Evolutionary conservation across 2,797 vertebrate species (phyloP), one percentile per base, ranked within the genome.

Genomic region (Hapalemur alaotrensis): DNA sequence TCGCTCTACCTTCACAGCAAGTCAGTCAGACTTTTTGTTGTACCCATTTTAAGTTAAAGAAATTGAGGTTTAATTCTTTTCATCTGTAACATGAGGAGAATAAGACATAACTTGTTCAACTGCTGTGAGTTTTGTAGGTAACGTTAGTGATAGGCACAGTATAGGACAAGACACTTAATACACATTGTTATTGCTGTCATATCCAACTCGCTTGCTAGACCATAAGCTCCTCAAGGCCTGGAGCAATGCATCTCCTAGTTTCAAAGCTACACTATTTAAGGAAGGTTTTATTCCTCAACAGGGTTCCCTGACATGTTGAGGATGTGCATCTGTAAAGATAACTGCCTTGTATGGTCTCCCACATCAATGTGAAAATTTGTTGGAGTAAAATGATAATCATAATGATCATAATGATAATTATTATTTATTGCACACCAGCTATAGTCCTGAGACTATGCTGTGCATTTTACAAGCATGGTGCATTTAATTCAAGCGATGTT

Each of bases 381-480:
- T 84, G 83, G 54, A 35, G 50, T 59, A 85, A 89, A 95, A 85
- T 89, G 43, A 93, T 95, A 81, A 96, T 93, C 73, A 57, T 65
- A 91, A 95, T 67, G 5, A 94, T 89, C 15, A 92, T 25, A 52
- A 85, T 83, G 25, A 87, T 50, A 46, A 89, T 92, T 43, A 90
- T 93, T 96, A 95, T 73, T 95, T 97, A 95, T 48, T 88, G n/a
- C 78, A 67, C 43, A 87, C 84, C 70, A 94, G 20, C 54, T 87
- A 70, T 57, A 91, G 86, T 67, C 14, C 43, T 93, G 23, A 69
- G 67, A 89, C 43, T 96, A 17, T 46, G 22, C 41, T 86, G 14
- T 69, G 41, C 70, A 78, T 96, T 93, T 95, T 89, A 30, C 25
- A 83, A 23, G 14, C 35, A 41, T 20, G 3, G n/a, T 57, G 22